phyloP scores from a whole-genome alignment of 2,113 vertebrate genomes.

The Scartelaos histophorus region DNA sequence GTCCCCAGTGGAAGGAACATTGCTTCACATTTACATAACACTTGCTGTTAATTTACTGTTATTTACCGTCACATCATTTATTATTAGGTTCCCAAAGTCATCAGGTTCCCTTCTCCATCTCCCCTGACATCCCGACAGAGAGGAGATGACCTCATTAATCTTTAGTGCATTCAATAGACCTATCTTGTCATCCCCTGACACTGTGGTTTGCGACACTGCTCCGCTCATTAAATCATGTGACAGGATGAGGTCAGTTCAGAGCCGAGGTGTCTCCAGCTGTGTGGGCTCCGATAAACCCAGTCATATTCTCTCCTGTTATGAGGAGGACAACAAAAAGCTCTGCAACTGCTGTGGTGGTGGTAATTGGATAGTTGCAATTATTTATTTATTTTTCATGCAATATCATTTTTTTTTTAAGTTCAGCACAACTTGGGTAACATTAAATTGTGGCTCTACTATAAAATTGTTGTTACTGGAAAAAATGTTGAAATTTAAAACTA shows the following conservation, averaged over 20 bases:
- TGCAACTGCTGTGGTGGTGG: conserved; percentile 49
- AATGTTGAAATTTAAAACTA: too few relatives aligned
- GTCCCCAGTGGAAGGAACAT: conserved; percentile 11
- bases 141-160: conserved; percentile 73
- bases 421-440: too few relatives aligned
- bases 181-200: conserved; percentile 54
- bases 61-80: conserved; percentile 37
- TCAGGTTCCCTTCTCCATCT: conserved; percentile 41
- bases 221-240: conserved; percentile 72
- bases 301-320: conserved; percentile 13
- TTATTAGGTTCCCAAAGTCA: conserved; percentile 43
- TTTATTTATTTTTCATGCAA: neutral
- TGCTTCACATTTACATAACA: conserved; percentile 23
- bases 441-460: too few relatives aligned
- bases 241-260: conserved; percentile 70
- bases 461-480: too few relatives aligned
- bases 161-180: conserved; percentile 59
- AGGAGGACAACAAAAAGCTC: conserved; percentile 35
- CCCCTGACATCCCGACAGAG: conserved; percentile 9
- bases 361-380: conserved; percentile 17
- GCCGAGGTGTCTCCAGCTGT: conserved; percentile 64
- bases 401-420: neutral
- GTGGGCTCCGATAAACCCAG: conserved; percentile 60
- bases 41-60: conserved; percentile 44
- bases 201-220: conserved; percentile 61